phyloP scores from a whole-genome alignment of 2,888 invertebrate species.

The Lasioglossum malachurum region DNA sequence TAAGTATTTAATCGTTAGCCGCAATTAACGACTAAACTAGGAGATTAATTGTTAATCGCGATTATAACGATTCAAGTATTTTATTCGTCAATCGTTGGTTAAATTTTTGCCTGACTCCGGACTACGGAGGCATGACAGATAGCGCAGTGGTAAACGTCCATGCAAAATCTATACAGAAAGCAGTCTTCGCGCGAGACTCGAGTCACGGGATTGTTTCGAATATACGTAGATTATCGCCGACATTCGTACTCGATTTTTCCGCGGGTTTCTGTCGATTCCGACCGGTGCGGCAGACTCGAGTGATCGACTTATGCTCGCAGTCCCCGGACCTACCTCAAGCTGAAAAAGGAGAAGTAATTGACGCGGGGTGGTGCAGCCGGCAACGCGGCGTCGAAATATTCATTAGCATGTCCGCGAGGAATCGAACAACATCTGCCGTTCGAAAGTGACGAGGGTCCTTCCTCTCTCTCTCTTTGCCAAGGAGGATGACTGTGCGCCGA shows the following conservation, averaged over 20 bases:
- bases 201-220: background rate
- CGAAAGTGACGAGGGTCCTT: background rate
- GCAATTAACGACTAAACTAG: no score
- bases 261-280: background rate
- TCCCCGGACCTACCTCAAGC: background rate
- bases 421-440: constrained; percentile 12
- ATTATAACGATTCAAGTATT: no score
- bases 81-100: no score
- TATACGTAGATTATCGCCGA: background rate
- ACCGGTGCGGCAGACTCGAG: background rate
- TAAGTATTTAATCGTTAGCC: no score
- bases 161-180: background rate
- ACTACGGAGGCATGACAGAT: background rate
- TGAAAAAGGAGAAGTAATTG: background rate
- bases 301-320: background rate
- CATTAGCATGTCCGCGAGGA: constrained; percentile 18
- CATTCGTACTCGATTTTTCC: background rate
- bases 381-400: constrained; percentile 1
- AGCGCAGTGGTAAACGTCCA: background rate
- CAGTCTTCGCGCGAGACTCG: background rate
- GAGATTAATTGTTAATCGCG: no score
- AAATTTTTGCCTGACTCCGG: no score
- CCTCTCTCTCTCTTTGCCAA: background rate
- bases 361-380: background rate
- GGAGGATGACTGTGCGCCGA: constrained; percentile 2